These are phyloP conservation scores for Brachionus koreanus DNA, from an alignment of 1,140 invertebrate species.

Conservation along the genomic window DNA sequence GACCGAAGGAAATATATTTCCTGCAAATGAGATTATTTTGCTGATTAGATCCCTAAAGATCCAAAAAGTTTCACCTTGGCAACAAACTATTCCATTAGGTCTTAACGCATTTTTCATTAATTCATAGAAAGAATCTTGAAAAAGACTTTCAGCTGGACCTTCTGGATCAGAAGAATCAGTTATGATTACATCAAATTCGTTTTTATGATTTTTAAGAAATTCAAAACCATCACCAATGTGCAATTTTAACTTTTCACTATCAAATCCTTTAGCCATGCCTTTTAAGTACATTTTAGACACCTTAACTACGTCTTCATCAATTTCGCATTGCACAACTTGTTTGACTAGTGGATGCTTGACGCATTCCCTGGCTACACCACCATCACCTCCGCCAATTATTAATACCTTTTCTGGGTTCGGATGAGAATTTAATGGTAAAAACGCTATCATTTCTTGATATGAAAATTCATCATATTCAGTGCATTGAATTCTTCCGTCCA, in stretches of 20 bases:
- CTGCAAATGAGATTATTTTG: constrained; percentile 70
- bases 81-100: constrained; percentile 83
- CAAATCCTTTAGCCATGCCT: constrained; percentile 79
- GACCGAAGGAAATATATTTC: constrained; percentile 70
- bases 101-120: constrained; percentile 76
- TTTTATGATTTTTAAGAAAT: constrained; percentile 78
- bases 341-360: constrained; percentile 85
- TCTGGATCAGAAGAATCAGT: constrained; percentile 96
- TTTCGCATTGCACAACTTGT: constrained; percentile 84
- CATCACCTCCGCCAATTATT: constrained; percentile 95
- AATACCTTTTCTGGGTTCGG: constrained; percentile 85
- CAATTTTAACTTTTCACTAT: constrained; percentile 75
- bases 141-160: constrained; percentile 67
- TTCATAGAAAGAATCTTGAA: constrained; percentile 79
- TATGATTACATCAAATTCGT: constrained; percentile 92
- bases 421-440: constrained; percentile 84
- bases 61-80: constrained; percentile 83
- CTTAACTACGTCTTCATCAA: constrained; percentile 84
- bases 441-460: constrained; percentile 97
- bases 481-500: constrained; percentile 95
- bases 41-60: constrained; percentile 74
- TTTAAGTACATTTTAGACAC: constrained; percentile 84
- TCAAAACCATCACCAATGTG: constrained; percentile 89
- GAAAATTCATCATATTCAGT: constrained; percentile 93
- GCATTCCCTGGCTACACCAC: constrained; percentile 88